Conservation (phyloP, 2,113 vertebrate genomes). For the Grus americana region DNA sequence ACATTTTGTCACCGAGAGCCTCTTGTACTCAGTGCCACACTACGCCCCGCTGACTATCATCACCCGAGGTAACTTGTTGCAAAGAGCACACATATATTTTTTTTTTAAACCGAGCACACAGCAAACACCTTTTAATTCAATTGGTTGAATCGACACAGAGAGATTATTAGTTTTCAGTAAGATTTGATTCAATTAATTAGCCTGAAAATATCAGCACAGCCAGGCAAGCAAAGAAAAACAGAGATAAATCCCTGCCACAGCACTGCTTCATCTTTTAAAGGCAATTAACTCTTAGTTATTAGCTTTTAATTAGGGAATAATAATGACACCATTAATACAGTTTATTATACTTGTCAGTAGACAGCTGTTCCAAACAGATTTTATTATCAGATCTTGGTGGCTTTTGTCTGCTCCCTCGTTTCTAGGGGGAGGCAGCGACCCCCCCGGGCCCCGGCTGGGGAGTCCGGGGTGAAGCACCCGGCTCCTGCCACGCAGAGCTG, state of each 20-base stretch:
- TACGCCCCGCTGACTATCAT: fast-evolving
- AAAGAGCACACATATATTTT: neutral
- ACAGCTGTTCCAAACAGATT: constrained; percentile 75
- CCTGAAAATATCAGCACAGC: constrained; percentile 68
- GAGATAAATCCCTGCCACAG: constrained; percentile 76
- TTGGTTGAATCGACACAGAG: neutral
- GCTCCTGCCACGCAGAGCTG: neutral
- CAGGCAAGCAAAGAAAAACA: constrained; percentile 70
- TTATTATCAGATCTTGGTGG: constrained; percentile 40
- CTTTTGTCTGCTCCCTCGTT: neutral
- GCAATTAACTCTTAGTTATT: constrained; percentile 81
- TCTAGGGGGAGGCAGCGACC: neutral
- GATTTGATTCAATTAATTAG: constrained; percentile 77
- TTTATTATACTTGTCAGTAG: constrained; percentile 76
- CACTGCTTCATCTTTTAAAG: constrained; percentile 75
- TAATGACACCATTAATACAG: constrained; percentile 78
- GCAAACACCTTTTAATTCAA: constrained; percentile 44
- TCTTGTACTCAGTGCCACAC: fast-evolving
- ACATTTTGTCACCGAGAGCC: neutral
- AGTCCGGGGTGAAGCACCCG: neutral
- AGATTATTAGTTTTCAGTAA: constrained; percentile 67
- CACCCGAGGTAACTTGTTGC: neutral
- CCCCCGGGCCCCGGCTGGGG: neutral
- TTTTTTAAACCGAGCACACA: neutral
- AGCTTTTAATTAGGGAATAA: constrained; percentile 84